Evolutionary conservation across 2,888 invertebrate genomes (phyloP).

Genomic region (Cerastoderma edule): DNA sequence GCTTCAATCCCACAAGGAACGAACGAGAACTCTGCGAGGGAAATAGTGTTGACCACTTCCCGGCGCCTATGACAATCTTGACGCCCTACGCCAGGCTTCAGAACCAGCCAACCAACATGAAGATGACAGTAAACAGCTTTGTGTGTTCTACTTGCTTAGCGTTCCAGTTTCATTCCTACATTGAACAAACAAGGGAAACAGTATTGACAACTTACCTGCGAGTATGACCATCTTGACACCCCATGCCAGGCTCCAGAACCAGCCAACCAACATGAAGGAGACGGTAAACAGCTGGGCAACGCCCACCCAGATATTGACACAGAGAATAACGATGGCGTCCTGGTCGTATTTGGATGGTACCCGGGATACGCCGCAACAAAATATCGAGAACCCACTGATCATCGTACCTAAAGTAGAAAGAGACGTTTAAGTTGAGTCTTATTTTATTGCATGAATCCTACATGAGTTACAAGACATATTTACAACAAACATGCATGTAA

Average conservation of each 20-base stretch:
- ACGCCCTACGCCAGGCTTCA: slow-evolving; percentile 99
- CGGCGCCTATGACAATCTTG: slow-evolving; percentile 93
- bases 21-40: too few relatives aligned
- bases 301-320: slow-evolving; percentile 94
- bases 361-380: slow-evolving; percentile 83
- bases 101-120: slow-evolving; percentile 96
- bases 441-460: too few relatives aligned
- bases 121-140: slow-evolving; percentile 96
- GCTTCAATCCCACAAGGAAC: too few relatives aligned
- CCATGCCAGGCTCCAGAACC: slow-evolving; percentile 99
- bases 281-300: slow-evolving; percentile 96
- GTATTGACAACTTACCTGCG: slow-evolving; percentile 90
- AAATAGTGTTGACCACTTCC: too few relatives aligned
- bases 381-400: slow-evolving; percentile 90
- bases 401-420: slow-evolving; percentile 90
- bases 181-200: not conserved
- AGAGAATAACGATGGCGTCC: slow-evolving; percentile 87
- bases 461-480: too few relatives aligned
- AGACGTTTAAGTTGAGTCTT: too few relatives aligned
- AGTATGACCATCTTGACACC: slow-evolving; percentile 95
- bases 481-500: too few relatives aligned
- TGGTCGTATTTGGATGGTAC: slow-evolving; percentile 80
- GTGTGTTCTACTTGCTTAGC: too few relatives aligned
- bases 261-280: slow-evolving; percentile 94
- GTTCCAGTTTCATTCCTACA: too few relatives aligned